Percentiles rank a stretch among this genome's conserved stretches.
phyloP scores from a whole-genome alignment of 2,888 invertebrate species.

The Dilophus febrilis region DNA sequence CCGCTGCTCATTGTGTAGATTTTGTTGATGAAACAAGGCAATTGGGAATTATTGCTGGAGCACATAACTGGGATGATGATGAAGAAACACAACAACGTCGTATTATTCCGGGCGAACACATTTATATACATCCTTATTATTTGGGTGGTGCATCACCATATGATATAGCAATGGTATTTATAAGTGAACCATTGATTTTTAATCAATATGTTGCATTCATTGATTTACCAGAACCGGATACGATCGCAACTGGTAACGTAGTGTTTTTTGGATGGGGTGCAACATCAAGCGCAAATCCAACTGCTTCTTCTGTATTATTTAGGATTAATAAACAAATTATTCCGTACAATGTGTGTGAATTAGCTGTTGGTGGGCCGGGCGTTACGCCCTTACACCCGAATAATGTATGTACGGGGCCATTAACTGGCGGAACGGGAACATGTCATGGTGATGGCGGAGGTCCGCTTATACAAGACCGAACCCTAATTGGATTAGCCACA shows the following conservation, averaged over 20 bases:
- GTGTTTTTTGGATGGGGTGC: slow-evolving; percentile 13
- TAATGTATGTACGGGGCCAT: slow-evolving; percentile 25
- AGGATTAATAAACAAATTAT: slow-evolving; percentile 22
- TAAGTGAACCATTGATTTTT: slow-evolving; percentile 7
- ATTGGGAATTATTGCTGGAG: slow-evolving; percentile 4
- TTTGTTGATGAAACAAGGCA: not conserved
- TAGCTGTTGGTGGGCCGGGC: slow-evolving; percentile 9
- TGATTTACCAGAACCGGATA: slow-evolving; percentile 1
- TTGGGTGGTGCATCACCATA: slow-evolving; percentile 7
- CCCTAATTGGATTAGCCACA: slow-evolving; percentile 32
- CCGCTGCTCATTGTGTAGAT: slow-evolving; percentile 11
- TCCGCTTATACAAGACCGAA: slow-evolving; percentile 7
- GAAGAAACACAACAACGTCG: not conserved
- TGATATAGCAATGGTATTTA: slow-evolving; percentile 9
- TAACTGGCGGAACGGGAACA: slow-evolving; percentile 20
- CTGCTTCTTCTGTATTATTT: slow-evolving; percentile 22
- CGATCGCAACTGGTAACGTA: slow-evolving; percentile 4
- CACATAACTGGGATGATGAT: slow-evolving; percentile 4
- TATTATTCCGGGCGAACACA: not conserved
- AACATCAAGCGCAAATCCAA: slow-evolving; percentile 23
- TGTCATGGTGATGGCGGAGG: slow-evolving; percentile 13
- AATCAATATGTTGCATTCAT: slow-evolving; percentile 12
- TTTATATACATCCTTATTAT: not conserved
- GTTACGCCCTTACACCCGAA: not conserved
- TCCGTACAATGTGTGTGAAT: slow-evolving; percentile 20